Percentiles rank a stretch among this genome's conserved stretches.
These are phyloP conservation scores for Coleophora deauratella DNA, from an alignment of 2,888 invertebrate species.

Conservation along the genomic window DNA sequence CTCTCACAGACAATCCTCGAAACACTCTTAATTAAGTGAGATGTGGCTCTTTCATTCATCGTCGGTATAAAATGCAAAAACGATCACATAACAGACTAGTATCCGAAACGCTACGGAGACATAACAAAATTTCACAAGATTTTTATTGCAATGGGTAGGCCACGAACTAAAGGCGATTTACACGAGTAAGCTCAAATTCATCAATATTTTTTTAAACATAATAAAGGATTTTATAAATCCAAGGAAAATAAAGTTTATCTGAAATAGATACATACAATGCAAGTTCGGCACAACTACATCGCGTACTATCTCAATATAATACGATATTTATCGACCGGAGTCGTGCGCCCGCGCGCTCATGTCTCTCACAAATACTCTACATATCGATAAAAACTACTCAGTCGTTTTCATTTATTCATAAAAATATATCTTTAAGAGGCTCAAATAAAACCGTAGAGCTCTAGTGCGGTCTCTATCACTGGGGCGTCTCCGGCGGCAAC, in stretches of 20 bases:
- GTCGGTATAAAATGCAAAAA: slow-evolving; percentile 69
- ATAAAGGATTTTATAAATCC: slow-evolving; percentile 63
- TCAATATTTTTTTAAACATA: slow-evolving; percentile 13
- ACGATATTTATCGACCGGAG: slow-evolving; percentile 66
- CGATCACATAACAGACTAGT: slow-evolving; percentile 73
- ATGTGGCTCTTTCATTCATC: slow-evolving; percentile 53
- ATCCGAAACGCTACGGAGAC: slow-evolving; percentile 60
- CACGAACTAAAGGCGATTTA: slow-evolving; percentile 58
- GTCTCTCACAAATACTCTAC: slow-evolving; percentile 66
- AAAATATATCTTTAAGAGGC: slow-evolving; percentile 73
- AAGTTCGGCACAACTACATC: slow-evolving; percentile 52
- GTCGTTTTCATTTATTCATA: slow-evolving; percentile 71
- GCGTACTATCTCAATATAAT: slow-evolving; percentile 51
- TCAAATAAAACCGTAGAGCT: slow-evolving; percentile 65
- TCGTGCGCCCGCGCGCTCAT: slow-evolving; percentile 40
- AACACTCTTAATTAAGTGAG: slow-evolving; percentile 68
- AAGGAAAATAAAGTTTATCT: slow-evolving; percentile 36
- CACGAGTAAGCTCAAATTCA: slow-evolving; percentile 60
- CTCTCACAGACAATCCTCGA: slow-evolving; percentile 30
- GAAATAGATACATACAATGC: slow-evolving; percentile 41
- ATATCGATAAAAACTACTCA: slow-evolving; percentile 72
- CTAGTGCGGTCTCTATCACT: slow-evolving; percentile 48
- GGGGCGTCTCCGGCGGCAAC: slow-evolving; percentile 21
- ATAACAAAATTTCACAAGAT: slow-evolving; percentile 45
- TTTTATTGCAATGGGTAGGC: slow-evolving; percentile 64